Conservation (phyloP, 2,113 vertebrate species). For the Gambusia affinis region DNA sequence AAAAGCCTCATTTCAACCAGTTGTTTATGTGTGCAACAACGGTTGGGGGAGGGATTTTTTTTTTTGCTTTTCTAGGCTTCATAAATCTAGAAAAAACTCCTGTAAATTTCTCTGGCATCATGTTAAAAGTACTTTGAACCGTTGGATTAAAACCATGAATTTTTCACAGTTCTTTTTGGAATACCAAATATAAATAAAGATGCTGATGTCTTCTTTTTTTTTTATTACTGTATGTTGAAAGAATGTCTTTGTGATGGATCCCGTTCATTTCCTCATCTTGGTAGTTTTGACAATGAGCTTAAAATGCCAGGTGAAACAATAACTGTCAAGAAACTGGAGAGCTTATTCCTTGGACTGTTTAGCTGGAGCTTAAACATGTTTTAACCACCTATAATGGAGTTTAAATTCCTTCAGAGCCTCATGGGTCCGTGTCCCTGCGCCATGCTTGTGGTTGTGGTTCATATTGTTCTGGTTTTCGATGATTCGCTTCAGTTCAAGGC, state of each 20-base stretch:
- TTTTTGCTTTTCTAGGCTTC: not conserved
- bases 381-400: not conserved
- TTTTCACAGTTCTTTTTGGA: not conserved
- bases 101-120: not conserved
- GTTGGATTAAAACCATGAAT: not conserved
- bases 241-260: not conserved
- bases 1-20: too few relatives aligned
- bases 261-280: not conserved
- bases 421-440: not conserved
- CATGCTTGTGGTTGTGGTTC: slow-evolving; percentile 3
- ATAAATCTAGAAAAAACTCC: not conserved
- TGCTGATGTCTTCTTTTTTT: not conserved
- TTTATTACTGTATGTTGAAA: not conserved
- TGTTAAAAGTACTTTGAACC: too few relatives aligned
- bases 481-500: slow-evolving; percentile 1
- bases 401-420: not conserved
- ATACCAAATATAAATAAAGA: not conserved
- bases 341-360: not conserved
- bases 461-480: not conserved
- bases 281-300: not conserved
- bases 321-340: not conserved
- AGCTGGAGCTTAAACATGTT: not conserved
- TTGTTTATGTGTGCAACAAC: not conserved
- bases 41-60: not conserved
- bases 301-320: not conserved